Evolutionary conservation across 2,797 vertebrate species (phyloP).

Genomic region (Peromyscus melanophrys): DNA sequence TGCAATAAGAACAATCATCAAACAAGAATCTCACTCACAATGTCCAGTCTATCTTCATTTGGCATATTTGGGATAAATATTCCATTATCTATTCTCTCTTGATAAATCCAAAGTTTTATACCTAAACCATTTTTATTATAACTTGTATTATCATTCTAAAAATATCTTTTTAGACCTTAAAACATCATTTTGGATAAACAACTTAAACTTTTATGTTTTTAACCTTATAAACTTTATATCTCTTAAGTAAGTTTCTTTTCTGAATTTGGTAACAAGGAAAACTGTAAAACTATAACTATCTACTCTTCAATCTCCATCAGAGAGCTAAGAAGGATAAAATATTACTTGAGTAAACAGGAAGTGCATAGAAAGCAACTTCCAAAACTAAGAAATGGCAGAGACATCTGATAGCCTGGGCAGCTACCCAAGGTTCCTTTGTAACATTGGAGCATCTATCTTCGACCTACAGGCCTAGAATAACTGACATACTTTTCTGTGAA

Average conservation of each 20-base stretch:
- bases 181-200: background rate
- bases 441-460: background rate
- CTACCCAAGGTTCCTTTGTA: background rate
- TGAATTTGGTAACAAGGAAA: background rate
- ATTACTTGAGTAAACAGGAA: background rate
- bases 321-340: background rate
- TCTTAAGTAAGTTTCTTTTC: background rate
- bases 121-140: background rate
- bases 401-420: background rate
- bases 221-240: background rate
- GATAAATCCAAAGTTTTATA: background rate
- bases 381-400: background rate
- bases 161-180: background rate
- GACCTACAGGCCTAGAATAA: background rate
- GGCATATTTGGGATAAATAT: background rate
- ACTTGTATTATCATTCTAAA: background rate
- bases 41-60: background rate
- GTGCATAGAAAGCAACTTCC: background rate
- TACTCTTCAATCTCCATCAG: background rate
- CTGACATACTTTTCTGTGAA: background rate
- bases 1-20: background rate
- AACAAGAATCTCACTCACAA: background rate
- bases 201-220: background rate
- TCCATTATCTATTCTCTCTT: background rate
- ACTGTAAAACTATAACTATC: too few species aligned